Base-by-base conservation (phyloP, 2,113 vertebrate genomes). In the Cephalophus harveyi region DNA sequence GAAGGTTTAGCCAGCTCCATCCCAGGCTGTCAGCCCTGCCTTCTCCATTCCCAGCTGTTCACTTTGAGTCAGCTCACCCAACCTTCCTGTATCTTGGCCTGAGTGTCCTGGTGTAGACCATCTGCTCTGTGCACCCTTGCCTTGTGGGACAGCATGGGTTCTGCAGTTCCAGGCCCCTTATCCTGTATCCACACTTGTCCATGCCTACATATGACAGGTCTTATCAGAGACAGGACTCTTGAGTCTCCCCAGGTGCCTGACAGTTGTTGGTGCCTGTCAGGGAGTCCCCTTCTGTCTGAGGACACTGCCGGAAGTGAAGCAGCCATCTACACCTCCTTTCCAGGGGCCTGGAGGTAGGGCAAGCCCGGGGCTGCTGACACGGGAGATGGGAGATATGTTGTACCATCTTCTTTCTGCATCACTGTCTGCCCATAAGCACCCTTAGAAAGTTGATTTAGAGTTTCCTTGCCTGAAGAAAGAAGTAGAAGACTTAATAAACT, bases 391-490 rank as follows among this genome's bases (percentile, higher is more conserved):
- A 71, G 48, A 43, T 25, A 81, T 88, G 60, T 59, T 7, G 0
- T 2, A 33, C 28, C n/a, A 43, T n/a, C 43, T 93, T 91, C 83
- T 57, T 97, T 96, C 92, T 40, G 46, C 87, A 84, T 48, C 83
- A 13, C 84, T 48, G 21, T 91, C 40, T 96, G 89, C 89, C 93
- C 87, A 4, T 5, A 6, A 92, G 94, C 90, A 91, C 60, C 21
- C 54, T 81, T 10, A 52, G 54, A 30, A 89, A 62, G 40, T 19
- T 89, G 78, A 64, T 64, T 83, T 64, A 74, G 60, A 57, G 54
- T 55, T 84, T 97, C 23, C 55, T 97, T 71, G 89, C 96, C 91
- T 54, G 33, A 91, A 83, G 89, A 82, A 85, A 91, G 52, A 94
- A 82, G 67, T 48, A 25, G 74, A 52, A 28, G 50, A 74, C 30